Evolutionary conservation across 2,888 invertebrate species (phyloP).

Genomic region (Oligia latruncula): DNA sequence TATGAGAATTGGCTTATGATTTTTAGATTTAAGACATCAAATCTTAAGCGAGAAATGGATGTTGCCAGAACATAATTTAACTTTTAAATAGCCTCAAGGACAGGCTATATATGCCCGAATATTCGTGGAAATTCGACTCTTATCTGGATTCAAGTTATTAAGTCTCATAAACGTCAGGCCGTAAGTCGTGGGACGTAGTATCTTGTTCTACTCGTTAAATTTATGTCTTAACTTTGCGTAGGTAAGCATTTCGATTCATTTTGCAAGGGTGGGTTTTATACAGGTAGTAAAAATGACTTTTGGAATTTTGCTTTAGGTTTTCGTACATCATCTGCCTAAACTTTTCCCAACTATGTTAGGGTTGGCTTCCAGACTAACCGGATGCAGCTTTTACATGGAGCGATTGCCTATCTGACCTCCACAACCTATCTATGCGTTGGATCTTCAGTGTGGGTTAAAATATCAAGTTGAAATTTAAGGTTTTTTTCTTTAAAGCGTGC

Average conservation of each 20-base stretch:
- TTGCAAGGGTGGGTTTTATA: not conserved
- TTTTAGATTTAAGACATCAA: not conserved
- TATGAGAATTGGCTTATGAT: not conserved
- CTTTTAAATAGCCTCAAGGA: constrained; percentile 30
- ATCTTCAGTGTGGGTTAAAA: constrained; percentile 3
- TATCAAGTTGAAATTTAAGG: not conserved
- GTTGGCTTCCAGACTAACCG: too few relatives aligned
- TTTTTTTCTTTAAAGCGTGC: too few relatives aligned
- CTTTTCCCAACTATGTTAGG: too few relatives aligned
- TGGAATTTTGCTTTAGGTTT: constrained; percentile 7
- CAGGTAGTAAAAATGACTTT: constrained; percentile 24
- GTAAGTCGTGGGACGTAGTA: constrained; percentile 56
- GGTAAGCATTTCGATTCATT: constrained; percentile 59
- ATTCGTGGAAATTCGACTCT: constrained; percentile 38
- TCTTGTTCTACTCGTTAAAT: constrained; percentile 58
- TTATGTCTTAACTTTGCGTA: constrained; percentile 63
- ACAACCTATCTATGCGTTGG: not conserved
- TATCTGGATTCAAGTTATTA: constrained; percentile 65
- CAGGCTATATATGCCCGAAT: constrained; percentile 16
- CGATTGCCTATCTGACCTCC: too few relatives aligned
- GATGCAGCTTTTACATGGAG: too few relatives aligned
- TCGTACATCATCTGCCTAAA: not conserved
- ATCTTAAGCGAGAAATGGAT: not conserved
- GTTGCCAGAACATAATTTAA: constrained; percentile 30
- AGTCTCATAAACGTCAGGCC: constrained; percentile 59